These are phyloP conservation scores for Cromileptes altivelis DNA, from an alignment of 2,113 vertebrate genomes.

Conservation along the genomic window DNA sequence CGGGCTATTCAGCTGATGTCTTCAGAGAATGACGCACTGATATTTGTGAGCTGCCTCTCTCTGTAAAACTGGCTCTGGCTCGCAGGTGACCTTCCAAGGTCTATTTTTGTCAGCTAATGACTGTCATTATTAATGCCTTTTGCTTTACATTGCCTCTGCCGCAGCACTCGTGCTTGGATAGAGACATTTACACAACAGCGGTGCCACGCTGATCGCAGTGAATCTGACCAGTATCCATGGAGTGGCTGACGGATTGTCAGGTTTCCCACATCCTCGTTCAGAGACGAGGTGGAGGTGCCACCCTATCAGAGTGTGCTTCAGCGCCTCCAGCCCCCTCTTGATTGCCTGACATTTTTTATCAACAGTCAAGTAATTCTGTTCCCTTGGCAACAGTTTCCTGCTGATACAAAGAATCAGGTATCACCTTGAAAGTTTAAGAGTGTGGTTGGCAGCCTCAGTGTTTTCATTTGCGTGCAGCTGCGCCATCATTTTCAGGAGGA, in stretches of 20 bases:
- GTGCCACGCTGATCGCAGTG: conserved; percentile 12
- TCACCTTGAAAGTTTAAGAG: conserved; percentile 81
- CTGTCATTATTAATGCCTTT: conserved; percentile 67
- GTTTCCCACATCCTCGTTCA: conserved; percentile 50
- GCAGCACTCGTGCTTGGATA: conserved; percentile 25
- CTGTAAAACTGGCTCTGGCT: conserved; percentile 55
- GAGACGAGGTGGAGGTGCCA: conserved; percentile 60
- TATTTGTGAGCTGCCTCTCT: conserved; percentile 62
- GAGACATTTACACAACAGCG: conserved; percentile 39
- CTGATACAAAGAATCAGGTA: conserved; percentile 79
- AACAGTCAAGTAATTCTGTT: conserved; percentile 82
- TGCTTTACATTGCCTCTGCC: conserved; percentile 50
- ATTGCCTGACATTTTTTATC: conserved; percentile 84
- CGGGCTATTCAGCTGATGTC: conserved; percentile 36
- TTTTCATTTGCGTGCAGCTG: conserved; percentile 67
- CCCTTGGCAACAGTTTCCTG: conserved; percentile 81
- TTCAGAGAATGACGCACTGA: conserved; percentile 48
- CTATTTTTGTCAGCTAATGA: conserved; percentile 75
- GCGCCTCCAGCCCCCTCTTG: conserved; percentile 75
- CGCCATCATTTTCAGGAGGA: conserved; percentile 49
- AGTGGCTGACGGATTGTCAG: conserved; percentile 63
- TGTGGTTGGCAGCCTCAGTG: conserved; percentile 56
- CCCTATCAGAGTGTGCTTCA: conserved; percentile 69
- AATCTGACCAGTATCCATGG: conserved; percentile 47
- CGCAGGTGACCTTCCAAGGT: conserved; percentile 69